phyloP scores from a whole-genome alignment of 2,113 vertebrate species.

The Xiphophorus hellerii region DNA sequence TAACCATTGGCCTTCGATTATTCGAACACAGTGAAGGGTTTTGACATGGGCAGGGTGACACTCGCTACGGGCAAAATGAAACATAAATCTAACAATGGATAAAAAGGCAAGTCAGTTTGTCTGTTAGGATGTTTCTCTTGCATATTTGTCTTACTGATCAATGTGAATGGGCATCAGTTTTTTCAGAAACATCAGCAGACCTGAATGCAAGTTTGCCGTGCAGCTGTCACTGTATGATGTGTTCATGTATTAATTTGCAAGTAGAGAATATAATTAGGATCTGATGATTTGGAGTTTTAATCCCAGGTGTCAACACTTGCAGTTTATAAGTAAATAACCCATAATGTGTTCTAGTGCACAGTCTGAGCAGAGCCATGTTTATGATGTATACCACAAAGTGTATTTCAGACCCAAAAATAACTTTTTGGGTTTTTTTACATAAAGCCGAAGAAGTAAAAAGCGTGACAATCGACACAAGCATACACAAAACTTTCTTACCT shows the following conservation, averaged over 20 bases:
- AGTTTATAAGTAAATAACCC: background rate
- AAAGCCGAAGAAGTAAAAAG: background rate
- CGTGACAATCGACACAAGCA: background rate
- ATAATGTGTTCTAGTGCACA: too few species aligned
- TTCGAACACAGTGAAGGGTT: background rate
- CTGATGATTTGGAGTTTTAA: background rate
- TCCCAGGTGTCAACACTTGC: background rate
- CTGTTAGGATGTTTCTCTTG: too few species aligned
- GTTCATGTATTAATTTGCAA: background rate
- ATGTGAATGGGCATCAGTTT: background rate
- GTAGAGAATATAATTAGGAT: background rate
- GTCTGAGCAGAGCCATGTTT: background rate
- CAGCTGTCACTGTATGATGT: background rate
- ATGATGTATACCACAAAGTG: background rate
- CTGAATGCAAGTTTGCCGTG: background rate
- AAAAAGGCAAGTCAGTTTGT: too few species aligned
- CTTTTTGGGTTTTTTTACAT: background rate
- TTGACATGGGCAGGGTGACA: background rate
- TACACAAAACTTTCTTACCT: slow-evolving; percentile 77
- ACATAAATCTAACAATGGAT: too few species aligned
- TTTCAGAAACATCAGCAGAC: background rate
- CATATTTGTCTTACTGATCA: too few species aligned
- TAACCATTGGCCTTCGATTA: background rate
- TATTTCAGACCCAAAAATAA: background rate
- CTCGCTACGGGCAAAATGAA: background rate